phyloP scores from a whole-genome alignment of 2,888 invertebrate genomes.

The Gymnoscelis rufifasciata region DNA sequence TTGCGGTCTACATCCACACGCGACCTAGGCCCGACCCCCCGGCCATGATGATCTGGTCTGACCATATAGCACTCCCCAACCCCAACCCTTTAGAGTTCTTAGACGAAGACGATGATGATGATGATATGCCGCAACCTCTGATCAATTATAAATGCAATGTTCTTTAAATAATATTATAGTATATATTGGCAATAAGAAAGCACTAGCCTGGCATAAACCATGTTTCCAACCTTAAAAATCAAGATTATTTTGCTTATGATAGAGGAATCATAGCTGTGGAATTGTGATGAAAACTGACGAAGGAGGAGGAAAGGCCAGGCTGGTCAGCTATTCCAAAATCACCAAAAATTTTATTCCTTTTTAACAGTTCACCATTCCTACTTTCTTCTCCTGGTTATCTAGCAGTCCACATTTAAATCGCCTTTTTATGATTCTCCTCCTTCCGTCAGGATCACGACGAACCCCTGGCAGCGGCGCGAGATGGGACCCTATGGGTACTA shows the following conservation, averaged over 20 bases:
- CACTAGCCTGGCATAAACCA: background rate
- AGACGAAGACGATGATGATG: slow-evolving; percentile 14
- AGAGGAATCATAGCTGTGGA: too few relatives aligned
- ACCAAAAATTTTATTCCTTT: too few relatives aligned
- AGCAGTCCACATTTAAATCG: too few relatives aligned
- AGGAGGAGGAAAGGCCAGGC: too few relatives aligned
- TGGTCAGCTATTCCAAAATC: too few relatives aligned
- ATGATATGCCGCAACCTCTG: background rate
- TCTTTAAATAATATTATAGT: background rate
- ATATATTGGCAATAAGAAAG: too few relatives aligned
- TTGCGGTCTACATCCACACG: slow-evolving; percentile 54
- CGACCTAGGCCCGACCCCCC: slow-evolving; percentile 48
- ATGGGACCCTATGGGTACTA: slow-evolving; percentile 81
- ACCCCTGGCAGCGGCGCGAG: slow-evolving; percentile 78
- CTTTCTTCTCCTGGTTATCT: too few relatives aligned
- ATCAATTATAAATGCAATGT: background rate
- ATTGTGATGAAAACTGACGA: too few relatives aligned
- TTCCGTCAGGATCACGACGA: slow-evolving; percentile 73
- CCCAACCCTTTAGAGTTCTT: background rate
- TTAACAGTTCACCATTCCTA: too few relatives aligned
- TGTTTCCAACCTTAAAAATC: too few relatives aligned
- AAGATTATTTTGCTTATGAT: too few relatives aligned
- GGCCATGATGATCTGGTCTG: slow-evolving; percentile 68
- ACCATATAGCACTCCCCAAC: background rate
- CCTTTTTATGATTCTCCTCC: background rate